Evolutionary conservation across 1,140 invertebrate genomes (phyloP).

Genomic region (Drosophila pseudoananassae): DNA sequence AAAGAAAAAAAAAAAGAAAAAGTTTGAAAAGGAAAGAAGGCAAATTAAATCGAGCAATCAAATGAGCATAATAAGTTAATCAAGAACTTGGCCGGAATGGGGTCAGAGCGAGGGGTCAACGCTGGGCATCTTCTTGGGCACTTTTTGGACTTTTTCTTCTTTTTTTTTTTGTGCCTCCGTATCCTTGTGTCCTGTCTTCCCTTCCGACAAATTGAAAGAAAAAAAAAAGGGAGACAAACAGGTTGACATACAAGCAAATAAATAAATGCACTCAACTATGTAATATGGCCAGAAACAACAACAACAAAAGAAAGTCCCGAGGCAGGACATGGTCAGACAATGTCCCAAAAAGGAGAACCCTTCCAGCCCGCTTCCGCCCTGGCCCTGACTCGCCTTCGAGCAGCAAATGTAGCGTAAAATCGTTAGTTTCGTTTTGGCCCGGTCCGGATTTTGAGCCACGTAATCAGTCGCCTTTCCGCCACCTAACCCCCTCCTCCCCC

Average conservation of each 20-base stretch:
- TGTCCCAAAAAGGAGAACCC: conserved; percentile 2
- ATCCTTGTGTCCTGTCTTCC: background rate
- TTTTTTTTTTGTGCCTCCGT: background rate
- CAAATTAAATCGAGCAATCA: conserved; percentile 81
- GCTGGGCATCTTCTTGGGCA: too few relatives aligned
- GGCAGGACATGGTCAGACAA: conserved; percentile 50
- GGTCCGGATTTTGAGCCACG: conserved; percentile 45
- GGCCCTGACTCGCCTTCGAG: conserved; percentile 55
- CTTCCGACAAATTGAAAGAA: conserved; percentile 32
- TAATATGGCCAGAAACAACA: conserved; percentile 67
- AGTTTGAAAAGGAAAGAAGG: conserved; percentile 34
- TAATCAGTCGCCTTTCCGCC: conserved; percentile 30
- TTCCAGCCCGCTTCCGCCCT: background rate
- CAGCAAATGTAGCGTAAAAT: conserved; percentile 79
- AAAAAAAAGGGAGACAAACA: conserved; percentile 58
- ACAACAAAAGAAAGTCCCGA: background rate
- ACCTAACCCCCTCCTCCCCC: background rate
- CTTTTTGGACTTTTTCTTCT: background rate
- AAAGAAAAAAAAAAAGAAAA: conserved; percentile 21
- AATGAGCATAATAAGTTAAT: conserved; percentile 83
- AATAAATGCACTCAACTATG: conserved; percentile 82
- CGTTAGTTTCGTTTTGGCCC: conserved; percentile 72
- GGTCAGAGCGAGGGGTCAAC: too few relatives aligned
- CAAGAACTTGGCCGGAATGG: conserved; percentile 71
- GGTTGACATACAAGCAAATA: conserved; percentile 81